Conservation (phyloP, 2,888 invertebrate species). For the Leptinotarsa rubiginosa region DNA sequence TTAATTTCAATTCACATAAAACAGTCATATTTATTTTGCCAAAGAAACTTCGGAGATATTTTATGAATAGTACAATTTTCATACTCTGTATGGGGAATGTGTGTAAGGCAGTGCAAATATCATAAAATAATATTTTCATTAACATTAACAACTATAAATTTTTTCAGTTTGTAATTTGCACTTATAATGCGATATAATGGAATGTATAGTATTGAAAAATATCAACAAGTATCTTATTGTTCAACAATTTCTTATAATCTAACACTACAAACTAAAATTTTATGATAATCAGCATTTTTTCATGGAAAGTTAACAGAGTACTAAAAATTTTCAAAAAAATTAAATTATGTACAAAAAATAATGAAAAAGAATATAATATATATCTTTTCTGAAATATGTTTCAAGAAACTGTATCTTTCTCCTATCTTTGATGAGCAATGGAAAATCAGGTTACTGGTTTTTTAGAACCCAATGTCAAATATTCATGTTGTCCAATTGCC, state of each 20-base stretch:
- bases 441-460: too few species aligned
- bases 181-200: conserved; percentile 41
- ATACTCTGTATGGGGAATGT: background rate
- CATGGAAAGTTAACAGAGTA: background rate
- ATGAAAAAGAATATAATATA: too few species aligned
- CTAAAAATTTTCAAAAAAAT: background rate
- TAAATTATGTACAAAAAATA: conserved; percentile 4
- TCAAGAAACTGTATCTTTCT: background rate
- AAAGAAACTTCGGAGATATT: background rate
- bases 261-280: conserved; percentile 4
- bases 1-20: background rate
- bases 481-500: too few species aligned
- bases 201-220: conserved; percentile 50
- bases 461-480: too few species aligned
- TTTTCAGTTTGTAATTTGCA: conserved; percentile 39
- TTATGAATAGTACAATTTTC: background rate
- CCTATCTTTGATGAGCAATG: background rate
- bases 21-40: too few species aligned
- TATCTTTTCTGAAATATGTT: too few species aligned
- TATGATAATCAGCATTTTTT: background rate
- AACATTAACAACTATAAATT: conserved; percentile 45
- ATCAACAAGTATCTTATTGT: conserved; percentile 33
- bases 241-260: conserved; percentile 23
- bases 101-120: conserved; percentile 32
- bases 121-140: conserved; percentile 34